These are phyloP conservation scores for Sandelia bainsii DNA, from an alignment of 2,797 vertebrate species.

Conservation along the genomic window DNA sequence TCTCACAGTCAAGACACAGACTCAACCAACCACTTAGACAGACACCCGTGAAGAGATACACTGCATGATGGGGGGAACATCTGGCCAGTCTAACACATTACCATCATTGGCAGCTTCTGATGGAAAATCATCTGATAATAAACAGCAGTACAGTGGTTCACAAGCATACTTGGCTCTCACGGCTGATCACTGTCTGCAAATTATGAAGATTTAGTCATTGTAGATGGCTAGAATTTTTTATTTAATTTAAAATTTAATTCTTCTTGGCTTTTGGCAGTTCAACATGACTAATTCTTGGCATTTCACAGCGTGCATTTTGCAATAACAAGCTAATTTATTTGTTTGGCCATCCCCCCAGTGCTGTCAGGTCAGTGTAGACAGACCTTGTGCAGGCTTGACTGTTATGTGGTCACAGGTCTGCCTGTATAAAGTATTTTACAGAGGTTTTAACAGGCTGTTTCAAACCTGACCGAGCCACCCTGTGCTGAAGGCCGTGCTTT, in stretches of 20 bases:
- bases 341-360: constrained; percentile 14
- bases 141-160: constrained; percentile 37
- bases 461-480: constrained; percentile 30
- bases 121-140: constrained; percentile 46
- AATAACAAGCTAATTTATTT: constrained; percentile 29
- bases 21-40: constrained; percentile 6
- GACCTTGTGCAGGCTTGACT: constrained; percentile 27
- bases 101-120: constrained; percentile 43
- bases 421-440: constrained; percentile 43
- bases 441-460: constrained; percentile 51
- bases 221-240: constrained; percentile 13
- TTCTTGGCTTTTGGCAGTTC: constrained; percentile 28
- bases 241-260: constrained; percentile 30
- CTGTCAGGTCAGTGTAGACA: constrained; percentile 16
- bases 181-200: constrained; percentile 23
- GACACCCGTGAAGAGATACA: constrained; percentile 5
- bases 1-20: neutral
- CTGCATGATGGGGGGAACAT: constrained; percentile 44
- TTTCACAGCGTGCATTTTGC: neutral
- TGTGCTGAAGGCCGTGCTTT: constrained; percentile 40
- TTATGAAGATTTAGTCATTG: constrained; percentile 13
- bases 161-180: constrained; percentile 30
- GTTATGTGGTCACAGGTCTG: constrained; percentile 41
- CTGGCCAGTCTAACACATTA: constrained; percentile 50
- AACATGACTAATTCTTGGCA: constrained; percentile 27